Percentiles rank a stretch among this genome's conserved stretches.
phyloP scores from a whole-genome alignment of 2,797 vertebrate genomes.

The Glyptemys insculpta region DNA sequence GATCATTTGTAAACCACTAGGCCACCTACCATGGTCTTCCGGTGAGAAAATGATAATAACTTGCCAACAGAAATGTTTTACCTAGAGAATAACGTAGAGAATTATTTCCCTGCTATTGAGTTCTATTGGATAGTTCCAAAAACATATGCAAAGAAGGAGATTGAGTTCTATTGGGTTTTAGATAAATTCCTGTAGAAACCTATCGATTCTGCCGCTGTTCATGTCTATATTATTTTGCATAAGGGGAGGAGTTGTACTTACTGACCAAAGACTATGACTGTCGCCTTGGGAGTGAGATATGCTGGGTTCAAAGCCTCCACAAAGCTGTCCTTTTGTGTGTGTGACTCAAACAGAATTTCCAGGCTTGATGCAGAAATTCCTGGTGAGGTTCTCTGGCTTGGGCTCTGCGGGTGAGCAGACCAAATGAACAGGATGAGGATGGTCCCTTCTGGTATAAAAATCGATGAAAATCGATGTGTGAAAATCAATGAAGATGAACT shows the following conservation, averaged over 20 bases:
- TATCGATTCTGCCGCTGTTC: background rate
- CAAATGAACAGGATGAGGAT: background rate
- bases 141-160: background rate
- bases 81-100: background rate
- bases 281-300: background rate
- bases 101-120: background rate
- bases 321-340: background rate
- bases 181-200: background rate
- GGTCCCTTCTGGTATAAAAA: background rate
- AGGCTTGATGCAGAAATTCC: background rate
- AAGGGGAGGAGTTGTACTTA: no score
- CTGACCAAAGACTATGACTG: background rate
- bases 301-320: background rate
- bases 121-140: background rate
- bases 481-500: no score
- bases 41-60: background rate
- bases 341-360: background rate
- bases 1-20: background rate
- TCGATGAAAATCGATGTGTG: no score
- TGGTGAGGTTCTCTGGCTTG: background rate
- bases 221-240: background rate
- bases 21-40: background rate
- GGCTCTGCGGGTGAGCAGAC: background rate
- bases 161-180: background rate
- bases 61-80: background rate